These are phyloP conservation scores for Globodera ellingtonae DNA, from an alignment of 1,140 invertebrate genomes.

Conservation along the genomic window DNA sequence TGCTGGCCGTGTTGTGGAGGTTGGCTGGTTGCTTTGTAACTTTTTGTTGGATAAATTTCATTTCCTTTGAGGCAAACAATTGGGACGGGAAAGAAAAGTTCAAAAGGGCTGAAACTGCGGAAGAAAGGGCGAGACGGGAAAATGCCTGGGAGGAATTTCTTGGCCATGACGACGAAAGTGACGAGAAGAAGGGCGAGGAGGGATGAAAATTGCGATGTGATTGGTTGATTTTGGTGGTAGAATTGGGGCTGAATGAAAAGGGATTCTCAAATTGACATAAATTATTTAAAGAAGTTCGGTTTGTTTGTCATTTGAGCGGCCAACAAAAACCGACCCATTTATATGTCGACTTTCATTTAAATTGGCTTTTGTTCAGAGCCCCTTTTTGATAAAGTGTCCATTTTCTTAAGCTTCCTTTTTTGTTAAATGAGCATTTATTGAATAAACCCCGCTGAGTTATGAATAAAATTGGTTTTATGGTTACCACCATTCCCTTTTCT, in stretches of 20 bases:
- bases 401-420: too few species aligned
- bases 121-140: slow-evolving; percentile 79
- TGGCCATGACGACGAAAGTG: slow-evolving; percentile 36
- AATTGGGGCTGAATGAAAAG: neutral
- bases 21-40: neutral
- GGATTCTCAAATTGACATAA: too few species aligned
- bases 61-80: slow-evolving; percentile 73
- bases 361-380: too few species aligned
- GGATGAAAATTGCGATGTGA: neutral
- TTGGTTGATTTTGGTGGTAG: neutral
- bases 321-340: too few species aligned
- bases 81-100: slow-evolving; percentile 92
- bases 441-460: too few species aligned
- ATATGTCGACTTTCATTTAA: too few species aligned
- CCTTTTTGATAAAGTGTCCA: too few species aligned
- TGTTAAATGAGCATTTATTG: too few species aligned
- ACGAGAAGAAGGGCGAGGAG: slow-evolving; percentile 10
- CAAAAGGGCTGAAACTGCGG: slow-evolving; percentile 84
- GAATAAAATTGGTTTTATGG: too few species aligned
- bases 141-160: slow-evolving; percentile 83
- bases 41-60: neutral
- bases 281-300: too few species aligned
- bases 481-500: too few species aligned
- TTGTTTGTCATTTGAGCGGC: too few species aligned
- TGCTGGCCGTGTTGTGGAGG: slow-evolving; percentile 77